A percentile compares a stretch with the other conserved stretches of the same genome.
These are phyloP conservation scores for Leiothrix lutea DNA, from an alignment of 2,113 vertebrate genomes.

Conservation along the genomic window DNA sequence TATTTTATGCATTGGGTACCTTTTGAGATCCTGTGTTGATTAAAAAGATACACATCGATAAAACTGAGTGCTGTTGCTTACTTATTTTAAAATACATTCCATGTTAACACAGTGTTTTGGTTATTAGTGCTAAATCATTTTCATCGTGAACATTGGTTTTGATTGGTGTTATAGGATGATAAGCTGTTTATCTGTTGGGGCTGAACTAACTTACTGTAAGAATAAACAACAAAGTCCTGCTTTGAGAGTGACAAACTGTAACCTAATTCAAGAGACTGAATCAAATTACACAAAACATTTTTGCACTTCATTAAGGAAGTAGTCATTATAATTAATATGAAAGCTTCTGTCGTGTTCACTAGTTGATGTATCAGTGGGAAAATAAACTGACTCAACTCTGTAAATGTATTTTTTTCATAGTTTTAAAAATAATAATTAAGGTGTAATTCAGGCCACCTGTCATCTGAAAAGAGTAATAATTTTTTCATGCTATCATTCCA, in stretches of 20 bases:
- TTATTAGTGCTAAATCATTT: not conserved
- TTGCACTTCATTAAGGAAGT: conserved; percentile 61
- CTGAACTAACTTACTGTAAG: conserved; percentile 15
- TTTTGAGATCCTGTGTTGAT: not conserved
- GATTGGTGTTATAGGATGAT: not conserved
- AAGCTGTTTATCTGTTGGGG: conserved; percentile 11
- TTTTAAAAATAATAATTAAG: conserved; percentile 29
- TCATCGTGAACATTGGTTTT: not conserved
- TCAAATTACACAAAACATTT: conserved; percentile 51
- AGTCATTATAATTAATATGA: conserved; percentile 53
- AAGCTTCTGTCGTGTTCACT: conserved; percentile 35
- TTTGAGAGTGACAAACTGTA: conserved; percentile 57
- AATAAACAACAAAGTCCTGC: conserved; percentile 13
- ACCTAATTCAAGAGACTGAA: conserved; percentile 52
- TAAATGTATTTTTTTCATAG: conserved; percentile 11
- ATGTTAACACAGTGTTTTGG: not conserved
- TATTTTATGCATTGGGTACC: not conserved
- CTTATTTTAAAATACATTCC: conserved; percentile 7
- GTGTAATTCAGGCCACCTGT: not conserved
- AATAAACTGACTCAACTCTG: not conserved
- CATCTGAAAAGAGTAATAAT: not conserved
- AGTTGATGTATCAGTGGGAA: conserved; percentile 38
- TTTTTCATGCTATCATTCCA: not conserved
- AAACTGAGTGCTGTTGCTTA: not conserved
- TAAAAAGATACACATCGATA: not conserved